Conservation (phyloP, 2,113 vertebrate species). For the Steatornis caripensis region DNA sequence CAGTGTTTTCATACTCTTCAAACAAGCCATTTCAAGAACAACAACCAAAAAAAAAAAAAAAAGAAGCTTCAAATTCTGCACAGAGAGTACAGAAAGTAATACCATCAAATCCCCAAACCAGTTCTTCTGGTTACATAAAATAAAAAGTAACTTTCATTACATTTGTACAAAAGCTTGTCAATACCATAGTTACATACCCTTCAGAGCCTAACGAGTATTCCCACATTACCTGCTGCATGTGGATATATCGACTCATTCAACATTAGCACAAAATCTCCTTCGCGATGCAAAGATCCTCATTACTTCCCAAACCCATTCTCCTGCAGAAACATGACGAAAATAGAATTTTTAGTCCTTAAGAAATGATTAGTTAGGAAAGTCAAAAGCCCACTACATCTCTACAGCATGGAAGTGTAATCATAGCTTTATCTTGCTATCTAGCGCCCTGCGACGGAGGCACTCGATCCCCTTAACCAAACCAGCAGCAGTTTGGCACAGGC, state of each 20-base stretch:
- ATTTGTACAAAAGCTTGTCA: background rate
- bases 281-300: background rate
- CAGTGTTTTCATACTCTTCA: background rate
- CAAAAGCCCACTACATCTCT: background rate
- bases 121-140: background rate
- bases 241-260: background rate
- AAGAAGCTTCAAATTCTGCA: fast-evolving
- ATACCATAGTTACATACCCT: fast-evolving
- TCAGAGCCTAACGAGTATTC: background rate
- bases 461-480: too few relatives aligned
- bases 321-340: background rate
- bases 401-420: background rate
- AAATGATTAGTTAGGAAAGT: background rate
- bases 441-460: too few relatives aligned
- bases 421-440: background rate
- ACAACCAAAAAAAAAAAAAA: too few relatives aligned
- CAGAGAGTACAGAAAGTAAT: background rate
- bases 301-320: background rate
- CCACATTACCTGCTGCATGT: background rate
- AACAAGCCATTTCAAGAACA: background rate
- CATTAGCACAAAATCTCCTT: background rate
- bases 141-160: background rate
- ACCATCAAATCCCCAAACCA: background rate
- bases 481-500: too few relatives aligned
- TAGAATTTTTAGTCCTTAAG: background rate